phyloP scores from a whole-genome alignment of 2,888 invertebrate species.

The Tachina grossa region DNA sequence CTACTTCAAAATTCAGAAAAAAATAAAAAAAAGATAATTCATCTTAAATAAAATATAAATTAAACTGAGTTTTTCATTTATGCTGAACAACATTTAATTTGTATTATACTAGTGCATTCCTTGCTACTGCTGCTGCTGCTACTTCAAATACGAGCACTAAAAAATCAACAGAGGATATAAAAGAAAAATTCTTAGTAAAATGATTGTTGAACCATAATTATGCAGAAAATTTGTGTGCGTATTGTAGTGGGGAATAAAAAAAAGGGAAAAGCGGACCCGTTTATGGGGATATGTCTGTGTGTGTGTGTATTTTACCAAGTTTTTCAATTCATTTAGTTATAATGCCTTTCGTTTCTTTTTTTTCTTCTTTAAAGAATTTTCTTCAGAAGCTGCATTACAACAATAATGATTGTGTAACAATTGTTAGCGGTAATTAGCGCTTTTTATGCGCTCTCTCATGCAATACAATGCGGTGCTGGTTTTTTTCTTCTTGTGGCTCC shows the following conservation, averaged over 20 bases:
- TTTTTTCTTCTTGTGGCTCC: background rate
- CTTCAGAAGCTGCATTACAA: conserved; percentile 62
- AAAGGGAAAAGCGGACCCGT: too few species aligned
- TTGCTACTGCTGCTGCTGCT: background rate
- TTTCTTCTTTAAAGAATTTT: conserved; percentile 25
- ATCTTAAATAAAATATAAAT: conserved; percentile 56
- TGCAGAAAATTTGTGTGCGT: conserved; percentile 21
- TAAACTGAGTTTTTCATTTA: conserved; percentile 24
- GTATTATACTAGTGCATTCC: conserved; percentile 26
- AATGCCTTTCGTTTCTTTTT: conserved; percentile 3
- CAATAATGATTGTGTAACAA: conserved; percentile 66
- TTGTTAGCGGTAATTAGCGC: conserved; percentile 70
- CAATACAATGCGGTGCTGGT: background rate
- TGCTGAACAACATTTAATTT: conserved; percentile 55
- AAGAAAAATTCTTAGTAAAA: conserved; percentile 16
- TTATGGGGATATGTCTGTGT: background rate
- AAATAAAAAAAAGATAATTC: conserved; percentile 39
- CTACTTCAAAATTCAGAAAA: conserved; percentile 13
- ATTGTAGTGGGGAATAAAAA: background rate
- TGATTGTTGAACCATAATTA: conserved; percentile 38
- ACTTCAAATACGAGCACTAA: background rate
- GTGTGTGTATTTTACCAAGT: background rate
- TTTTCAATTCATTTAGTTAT: conserved; percentile 38
- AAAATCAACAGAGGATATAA: background rate
- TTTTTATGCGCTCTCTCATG: conserved; percentile 45